These are phyloP conservation scores for Formica exsecta DNA, from an alignment of 1,140 invertebrate species.

Conservation along the genomic window DNA sequence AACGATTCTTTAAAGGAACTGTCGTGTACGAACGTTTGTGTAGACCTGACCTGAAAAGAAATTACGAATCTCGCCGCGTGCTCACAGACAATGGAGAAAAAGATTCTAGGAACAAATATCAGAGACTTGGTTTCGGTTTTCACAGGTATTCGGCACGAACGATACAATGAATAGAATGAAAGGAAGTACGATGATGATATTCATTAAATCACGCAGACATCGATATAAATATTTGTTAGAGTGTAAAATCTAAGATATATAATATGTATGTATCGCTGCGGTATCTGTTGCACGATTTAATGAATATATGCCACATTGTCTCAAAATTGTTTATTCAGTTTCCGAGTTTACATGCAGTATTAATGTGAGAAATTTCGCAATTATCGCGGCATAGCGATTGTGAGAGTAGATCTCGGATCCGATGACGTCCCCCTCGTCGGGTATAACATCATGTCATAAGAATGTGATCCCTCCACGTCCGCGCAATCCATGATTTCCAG, in stretches of 20 bases:
- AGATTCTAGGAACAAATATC: background rate
- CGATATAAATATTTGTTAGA: too few relatives aligned
- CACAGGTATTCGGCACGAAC: background rate
- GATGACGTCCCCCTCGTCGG: background rate
- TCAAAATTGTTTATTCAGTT: background rate
- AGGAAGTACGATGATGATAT: too few relatives aligned
- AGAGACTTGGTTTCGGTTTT: background rate
- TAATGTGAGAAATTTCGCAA: constrained; percentile 9
- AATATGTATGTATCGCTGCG: too few relatives aligned
- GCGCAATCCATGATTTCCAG: constrained; percentile 46
- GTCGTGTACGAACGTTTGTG: background rate
- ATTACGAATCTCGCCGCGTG: background rate
- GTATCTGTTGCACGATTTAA: too few relatives aligned
- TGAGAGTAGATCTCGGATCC: constrained; percentile 3
- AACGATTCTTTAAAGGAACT: background rate
- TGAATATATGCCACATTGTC: too few relatives aligned
- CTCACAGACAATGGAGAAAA: background rate
- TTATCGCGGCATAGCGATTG: constrained; percentile 14
- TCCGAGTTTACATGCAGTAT: constrained; percentile 6
- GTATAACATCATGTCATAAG: constrained; percentile 31
- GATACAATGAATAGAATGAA: too few relatives aligned
- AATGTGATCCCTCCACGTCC: constrained; percentile 34
- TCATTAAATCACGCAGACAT: too few relatives aligned
- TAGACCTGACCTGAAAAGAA: background rate
- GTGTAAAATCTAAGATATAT: too few relatives aligned